A percentile compares a stretch with the other conserved stretches of the same genome.
phyloP scores from a whole-genome alignment of 2,113 vertebrate species.

The Stigmatopora argus region DNA sequence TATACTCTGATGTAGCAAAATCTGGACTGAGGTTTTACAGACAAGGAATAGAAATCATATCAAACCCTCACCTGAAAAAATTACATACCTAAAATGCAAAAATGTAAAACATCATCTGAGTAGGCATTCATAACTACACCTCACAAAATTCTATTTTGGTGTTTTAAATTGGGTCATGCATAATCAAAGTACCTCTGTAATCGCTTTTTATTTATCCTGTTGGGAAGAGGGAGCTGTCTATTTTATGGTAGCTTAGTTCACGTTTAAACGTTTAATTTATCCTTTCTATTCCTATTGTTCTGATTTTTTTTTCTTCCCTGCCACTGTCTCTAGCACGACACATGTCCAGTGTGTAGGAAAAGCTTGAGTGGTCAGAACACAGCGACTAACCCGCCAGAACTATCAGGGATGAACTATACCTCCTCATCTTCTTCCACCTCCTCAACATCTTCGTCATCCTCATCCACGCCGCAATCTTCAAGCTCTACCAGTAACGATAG shows the following conservation, averaged over 20 bases:
- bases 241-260: too few species aligned
- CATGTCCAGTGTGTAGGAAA: constrained; percentile 96
- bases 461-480: constrained; percentile 72
- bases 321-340: constrained; percentile 82
- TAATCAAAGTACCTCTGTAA: too few species aligned
- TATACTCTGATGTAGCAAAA: background rate
- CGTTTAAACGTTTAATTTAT: too few species aligned
- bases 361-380: constrained; percentile 97
- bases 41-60: background rate
- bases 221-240: too few species aligned
- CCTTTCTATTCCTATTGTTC: background rate
- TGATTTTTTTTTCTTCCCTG: background rate
- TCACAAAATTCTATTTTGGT: too few species aligned
- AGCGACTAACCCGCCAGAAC: constrained; percentile 91
- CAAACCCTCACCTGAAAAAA: too few species aligned
- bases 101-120: too few species aligned
- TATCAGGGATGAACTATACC: constrained; percentile 91
- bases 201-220: too few species aligned
- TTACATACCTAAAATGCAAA: too few species aligned
- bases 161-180: too few species aligned
- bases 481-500: constrained; percentile 89
- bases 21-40: background rate
- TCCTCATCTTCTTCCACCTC: constrained; percentile 78
- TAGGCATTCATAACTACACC: too few species aligned
- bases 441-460: constrained; percentile 70